These are phyloP conservation scores for Drosophila tsacasi DNA, from an alignment of 1,140 invertebrate genomes.

Conservation along the genomic window DNA sequence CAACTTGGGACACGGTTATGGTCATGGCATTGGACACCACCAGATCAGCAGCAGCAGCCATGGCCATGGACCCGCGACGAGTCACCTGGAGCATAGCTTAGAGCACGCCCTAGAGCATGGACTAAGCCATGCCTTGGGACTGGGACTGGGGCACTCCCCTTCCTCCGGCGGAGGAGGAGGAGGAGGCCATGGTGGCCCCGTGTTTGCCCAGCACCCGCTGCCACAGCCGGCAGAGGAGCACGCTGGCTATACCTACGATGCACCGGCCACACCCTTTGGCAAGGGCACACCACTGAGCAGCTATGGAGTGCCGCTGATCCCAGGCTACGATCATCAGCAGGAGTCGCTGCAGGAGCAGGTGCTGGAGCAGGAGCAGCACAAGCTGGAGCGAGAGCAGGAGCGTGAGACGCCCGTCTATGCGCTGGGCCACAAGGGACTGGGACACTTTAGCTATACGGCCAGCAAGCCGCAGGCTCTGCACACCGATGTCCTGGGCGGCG, in stretches of 20 bases:
- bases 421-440: constrained; percentile 76
- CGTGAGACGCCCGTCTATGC: constrained; percentile 68
- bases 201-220: constrained; percentile 32
- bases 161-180: background rate
- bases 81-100: constrained; percentile 19
- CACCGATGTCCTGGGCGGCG: constrained; percentile 43
- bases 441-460: constrained; percentile 73
- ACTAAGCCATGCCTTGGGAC: constrained; percentile 34
- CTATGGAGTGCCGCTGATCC: constrained; percentile 61
- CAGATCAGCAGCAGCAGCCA: constrained; percentile 13
- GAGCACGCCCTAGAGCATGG: constrained; percentile 35
- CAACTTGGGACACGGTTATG: constrained; percentile 10
- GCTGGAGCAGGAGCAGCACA: constrained; percentile 35
- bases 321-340: constrained; percentile 64
- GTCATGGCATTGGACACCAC: constrained; percentile 15
- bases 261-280: constrained; percentile 44
- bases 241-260: constrained; percentile 57
- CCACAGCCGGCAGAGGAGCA: constrained; percentile 36
- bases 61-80: constrained; percentile 12
- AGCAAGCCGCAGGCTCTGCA: constrained; percentile 74
- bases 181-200: background rate
- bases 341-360: constrained; percentile 44
- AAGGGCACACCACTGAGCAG: constrained; percentile 60
- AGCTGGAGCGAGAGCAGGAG: constrained; percentile 26
- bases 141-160: constrained; percentile 5